A percentile compares a stretch with the other conserved stretches of the same genome.
Evolutionary conservation across 2,113 vertebrate species (phyloP).

Genomic region (Istiophorus platypterus): DNA sequence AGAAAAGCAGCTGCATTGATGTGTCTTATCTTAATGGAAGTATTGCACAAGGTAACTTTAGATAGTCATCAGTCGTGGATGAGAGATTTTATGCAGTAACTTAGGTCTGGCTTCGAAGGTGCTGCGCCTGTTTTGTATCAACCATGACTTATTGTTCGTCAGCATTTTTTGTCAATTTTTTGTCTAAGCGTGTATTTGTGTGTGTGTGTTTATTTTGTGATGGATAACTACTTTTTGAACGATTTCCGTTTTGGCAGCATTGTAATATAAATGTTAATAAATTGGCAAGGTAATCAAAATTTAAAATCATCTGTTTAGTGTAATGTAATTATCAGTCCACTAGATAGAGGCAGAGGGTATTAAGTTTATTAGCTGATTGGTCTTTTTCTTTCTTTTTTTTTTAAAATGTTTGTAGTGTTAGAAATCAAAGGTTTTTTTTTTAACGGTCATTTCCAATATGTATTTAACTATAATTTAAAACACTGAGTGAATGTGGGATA

Average conservation of each 20-base stretch:
- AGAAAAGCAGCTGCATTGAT: neutral
- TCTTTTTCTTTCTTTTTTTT: neutral
- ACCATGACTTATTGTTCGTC: no score
- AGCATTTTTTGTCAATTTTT: neutral
- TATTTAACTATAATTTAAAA: no score
- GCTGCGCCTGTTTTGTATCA: neutral
- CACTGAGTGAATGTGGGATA: neutral
- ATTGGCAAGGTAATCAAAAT: no score
- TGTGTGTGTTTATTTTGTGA: neutral
- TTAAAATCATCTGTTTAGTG: neutral
- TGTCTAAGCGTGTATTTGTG: neutral
- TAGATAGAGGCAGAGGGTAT: slow-evolving; percentile 42
- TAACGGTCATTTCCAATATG: neutral
- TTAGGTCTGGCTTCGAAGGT: neutral
- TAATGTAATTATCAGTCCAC: neutral
- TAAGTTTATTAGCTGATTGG: neutral
- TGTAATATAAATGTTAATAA: neutral
- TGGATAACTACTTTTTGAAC: neutral
- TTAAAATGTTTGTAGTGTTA: no score
- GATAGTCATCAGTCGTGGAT: neutral
- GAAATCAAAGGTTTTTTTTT: neutral
- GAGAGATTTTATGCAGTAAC: neutral
- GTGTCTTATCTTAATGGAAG: neutral
- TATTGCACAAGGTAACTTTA: neutral
- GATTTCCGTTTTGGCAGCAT: neutral